Evolutionary conservation across 2,888 invertebrate genomes (phyloP).

Genomic region (Thymelicus lineola): DNA sequence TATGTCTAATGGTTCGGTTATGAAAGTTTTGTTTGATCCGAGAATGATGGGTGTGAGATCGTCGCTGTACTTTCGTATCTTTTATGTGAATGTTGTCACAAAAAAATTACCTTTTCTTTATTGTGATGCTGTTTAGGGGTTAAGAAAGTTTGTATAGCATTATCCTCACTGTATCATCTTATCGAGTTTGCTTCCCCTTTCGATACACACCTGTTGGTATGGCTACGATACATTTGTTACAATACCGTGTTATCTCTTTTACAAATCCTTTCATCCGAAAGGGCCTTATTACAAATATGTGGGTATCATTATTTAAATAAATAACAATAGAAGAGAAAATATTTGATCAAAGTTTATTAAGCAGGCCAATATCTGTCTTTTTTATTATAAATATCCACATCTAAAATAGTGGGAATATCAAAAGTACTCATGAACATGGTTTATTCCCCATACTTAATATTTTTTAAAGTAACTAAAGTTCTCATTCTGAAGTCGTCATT

Average conservation of each 20-base stretch:
- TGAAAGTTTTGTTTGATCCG: constrained; percentile 32
- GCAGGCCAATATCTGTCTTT: too few relatives aligned
- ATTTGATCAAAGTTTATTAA: too few relatives aligned
- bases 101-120: not conserved
- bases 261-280: too few relatives aligned
- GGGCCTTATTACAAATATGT: too few relatives aligned
- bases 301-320: too few relatives aligned
- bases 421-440: too few relatives aligned
- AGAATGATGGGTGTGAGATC: constrained; percentile 15
- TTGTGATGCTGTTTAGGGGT: not conserved
- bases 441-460: too few relatives aligned
- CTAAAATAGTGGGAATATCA: too few relatives aligned
- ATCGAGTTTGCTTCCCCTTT: not conserved
- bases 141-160: not conserved
- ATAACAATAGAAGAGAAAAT: too few relatives aligned
- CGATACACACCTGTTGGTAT: not conserved
- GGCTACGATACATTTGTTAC: not conserved
- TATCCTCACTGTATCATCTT: not conserved
- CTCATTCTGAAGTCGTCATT: too few relatives aligned
- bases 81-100: constrained; percentile 5
- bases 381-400: too few relatives aligned
- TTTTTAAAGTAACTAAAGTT: too few relatives aligned
- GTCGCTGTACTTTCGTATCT: not conserved
- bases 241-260: not conserved
- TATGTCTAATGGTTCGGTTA: constrained; percentile 28